Base-by-base conservation (phyloP, 2,888 invertebrate species). In the Quadriops clusia region DNA sequence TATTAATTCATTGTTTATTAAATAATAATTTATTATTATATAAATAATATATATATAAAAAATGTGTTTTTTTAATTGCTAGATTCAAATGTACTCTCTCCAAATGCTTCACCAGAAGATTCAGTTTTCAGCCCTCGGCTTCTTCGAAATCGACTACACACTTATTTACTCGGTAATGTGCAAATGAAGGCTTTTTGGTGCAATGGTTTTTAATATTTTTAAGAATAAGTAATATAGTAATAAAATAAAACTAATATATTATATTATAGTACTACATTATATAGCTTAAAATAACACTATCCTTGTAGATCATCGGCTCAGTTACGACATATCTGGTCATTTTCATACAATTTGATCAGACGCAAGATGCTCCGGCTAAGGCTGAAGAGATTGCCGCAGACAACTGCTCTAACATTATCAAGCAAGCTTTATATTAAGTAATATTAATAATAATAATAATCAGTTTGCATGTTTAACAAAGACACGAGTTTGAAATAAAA, bases 51-150 rank as follows among this genome's bases (percentile, higher is more conserved):
- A 23, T 20, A 23, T 17, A 27, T 17, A 11, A 13, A 16, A 23
- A 20, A 11, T 25, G 28, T 3, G 11, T 18, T 10, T 16, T 30
- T 24, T 25, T 3, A 11, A 15, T 11, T 9, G 8, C 7, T 38
- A 65, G 65, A 57, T 65, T 29, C 60, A 63, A 37, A 61, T 61
- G 42, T 64, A 63, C 39, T 65, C 65, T 0, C 41, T 65, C 27
- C 64, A 65, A 43, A 46, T 66, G 37, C 40, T 65, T 1, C 65
- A 65, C 41, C 65, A 66, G 39, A 58, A 60, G 34, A 43, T 64
- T 1, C 40, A 51, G 20, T 64, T 65, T 35, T 59, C 60, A 2
- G 65, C 63, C 3, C 56, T 61, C 26, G 64, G 65, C 17, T 65
- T 65, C 40, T 64, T 66, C 30, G 54, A 48, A 8, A 53, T 66